Evolutionary conservation across 2,888 invertebrate species (phyloP).

Genomic region (Sminthurides aquaticus): DNA sequence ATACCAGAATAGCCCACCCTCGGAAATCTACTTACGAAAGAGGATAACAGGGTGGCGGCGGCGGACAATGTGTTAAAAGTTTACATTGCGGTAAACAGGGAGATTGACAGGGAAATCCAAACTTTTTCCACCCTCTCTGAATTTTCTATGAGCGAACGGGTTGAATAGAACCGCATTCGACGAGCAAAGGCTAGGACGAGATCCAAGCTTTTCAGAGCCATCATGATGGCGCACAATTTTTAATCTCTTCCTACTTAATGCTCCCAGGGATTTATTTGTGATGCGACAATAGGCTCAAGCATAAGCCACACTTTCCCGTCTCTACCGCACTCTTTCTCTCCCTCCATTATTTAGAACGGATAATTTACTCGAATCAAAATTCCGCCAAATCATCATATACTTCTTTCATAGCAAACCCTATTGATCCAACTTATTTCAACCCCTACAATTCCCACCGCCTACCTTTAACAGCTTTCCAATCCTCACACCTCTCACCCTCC

Average conservation of each 20-base stretch:
- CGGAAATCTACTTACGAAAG: no score
- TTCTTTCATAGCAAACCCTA: neutral
- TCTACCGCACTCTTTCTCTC: conserved; percentile 2
- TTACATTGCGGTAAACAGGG: conserved; percentile 30
- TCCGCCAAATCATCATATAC: conserved; percentile 19
- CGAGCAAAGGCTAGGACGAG: no score
- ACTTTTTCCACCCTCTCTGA: no score
- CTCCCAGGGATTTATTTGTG: no score
- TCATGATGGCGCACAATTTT: no score
- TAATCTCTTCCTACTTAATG: no score
- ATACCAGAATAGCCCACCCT: no score
- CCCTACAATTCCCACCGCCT: conserved; percentile 3
- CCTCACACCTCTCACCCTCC: no score
- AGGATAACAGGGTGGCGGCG: neutral
- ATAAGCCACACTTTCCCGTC: conserved; percentile 10
- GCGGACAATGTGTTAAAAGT: conserved; percentile 4
- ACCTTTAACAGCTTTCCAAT: conserved; percentile 6
- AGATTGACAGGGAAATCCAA: conserved; percentile 27
- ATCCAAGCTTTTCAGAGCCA: no score
- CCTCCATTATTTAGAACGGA: neutral
- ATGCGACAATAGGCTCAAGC: no score
- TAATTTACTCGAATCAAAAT: neutral
- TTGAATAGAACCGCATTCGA: no score
- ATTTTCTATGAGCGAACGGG: no score
- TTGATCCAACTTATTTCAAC: conserved; percentile 8